These are phyloP conservation scores for Halocaridina rubra DNA, from an alignment of 2,888 invertebrate genomes.

Conservation along the genomic window DNA sequence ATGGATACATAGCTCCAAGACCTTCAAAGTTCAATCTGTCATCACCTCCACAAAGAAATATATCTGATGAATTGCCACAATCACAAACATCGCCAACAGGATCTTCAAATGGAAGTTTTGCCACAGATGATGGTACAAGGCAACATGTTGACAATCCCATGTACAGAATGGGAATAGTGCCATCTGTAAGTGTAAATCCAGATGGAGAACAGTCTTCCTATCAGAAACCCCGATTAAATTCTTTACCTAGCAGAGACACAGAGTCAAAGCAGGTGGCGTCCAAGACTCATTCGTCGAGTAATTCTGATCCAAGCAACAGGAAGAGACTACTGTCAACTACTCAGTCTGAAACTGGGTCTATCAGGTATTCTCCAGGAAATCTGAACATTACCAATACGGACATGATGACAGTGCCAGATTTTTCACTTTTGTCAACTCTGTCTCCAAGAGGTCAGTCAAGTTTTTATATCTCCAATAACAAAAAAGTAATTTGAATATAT, in stretches of 20 bases:
- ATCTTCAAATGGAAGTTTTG: neutral
- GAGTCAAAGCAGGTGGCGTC: too few species aligned
- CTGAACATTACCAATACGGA: constrained; percentile 22
- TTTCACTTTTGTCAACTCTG: neutral
- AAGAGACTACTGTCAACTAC: neutral
- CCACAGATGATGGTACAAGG: neutral
- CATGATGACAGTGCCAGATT: constrained; percentile 27
- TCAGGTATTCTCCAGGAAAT: neutral
- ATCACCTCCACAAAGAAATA: neutral
- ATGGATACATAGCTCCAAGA: neutral
- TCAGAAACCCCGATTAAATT: too few species aligned
- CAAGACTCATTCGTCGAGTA: neutral
- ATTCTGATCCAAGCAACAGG: neutral
- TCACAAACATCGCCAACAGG: neutral
- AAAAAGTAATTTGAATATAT: too few species aligned
- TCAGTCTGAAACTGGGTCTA: neutral
- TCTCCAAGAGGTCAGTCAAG: constrained; percentile 9
- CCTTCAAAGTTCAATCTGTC: constrained; percentile 5
- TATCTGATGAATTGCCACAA: neutral
- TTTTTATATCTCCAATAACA: neutral
- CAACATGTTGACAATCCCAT: neutral
- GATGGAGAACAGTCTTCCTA: neutral
- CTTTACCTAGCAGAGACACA: too few species aligned
- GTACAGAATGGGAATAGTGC: neutral
- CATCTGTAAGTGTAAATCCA: constrained; percentile 3